Base-by-base conservation (phyloP, 2,113 vertebrate species). In the Psittacula cyanocephala region DNA sequence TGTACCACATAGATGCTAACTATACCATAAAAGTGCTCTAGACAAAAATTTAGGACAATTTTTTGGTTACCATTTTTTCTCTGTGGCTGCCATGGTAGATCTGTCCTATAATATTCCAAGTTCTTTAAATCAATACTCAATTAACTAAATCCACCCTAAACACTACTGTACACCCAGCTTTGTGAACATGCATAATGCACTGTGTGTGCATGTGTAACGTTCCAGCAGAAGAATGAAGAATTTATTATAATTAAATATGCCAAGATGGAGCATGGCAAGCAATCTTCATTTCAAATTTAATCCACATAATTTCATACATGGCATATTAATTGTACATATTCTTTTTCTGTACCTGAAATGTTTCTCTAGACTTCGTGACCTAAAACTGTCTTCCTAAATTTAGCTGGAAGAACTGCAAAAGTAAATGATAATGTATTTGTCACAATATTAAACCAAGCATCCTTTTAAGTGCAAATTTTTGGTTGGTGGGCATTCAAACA, bases 361-460 rank as follows among this genome's bases (percentile, higher is more conserved):
- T 90, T 95, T 96, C 78, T 84, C 64, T 71, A 93, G 69, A 92
- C 86, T 96, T 89, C 80, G 43, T 79, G 93, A 92, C 95, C 95
- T 94, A 91, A 95, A 97, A 91, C 70, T 96, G 91, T 95, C 95
- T 95, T 52, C 52, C 90, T 94, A 96, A 97, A 95, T 96, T 96
- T 97, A 96, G 70, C 86, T 91, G 39, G n/a, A 95, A 93, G 71
- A 88, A 37, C 31, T 60, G 39, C 67, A 93, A 77, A 80, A 96
- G 50, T 94, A 96, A 91, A 95, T 74, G 11, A 91, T 92, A 91
- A 84, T 69, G 20, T 89, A 63, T n/a, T 37, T 74, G 78, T 88
- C 91, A 89, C 41, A 81, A 67, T 76, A 88, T 35, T 84, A 93
- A 89, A 95, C 46, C 46, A 78, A 67, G 33, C 39, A 82, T 68